Evolutionary conservation across 2,888 invertebrate genomes (phyloP), one percentile per base, ranked within the genome.

Genomic region (Acleris emargana): DNA sequence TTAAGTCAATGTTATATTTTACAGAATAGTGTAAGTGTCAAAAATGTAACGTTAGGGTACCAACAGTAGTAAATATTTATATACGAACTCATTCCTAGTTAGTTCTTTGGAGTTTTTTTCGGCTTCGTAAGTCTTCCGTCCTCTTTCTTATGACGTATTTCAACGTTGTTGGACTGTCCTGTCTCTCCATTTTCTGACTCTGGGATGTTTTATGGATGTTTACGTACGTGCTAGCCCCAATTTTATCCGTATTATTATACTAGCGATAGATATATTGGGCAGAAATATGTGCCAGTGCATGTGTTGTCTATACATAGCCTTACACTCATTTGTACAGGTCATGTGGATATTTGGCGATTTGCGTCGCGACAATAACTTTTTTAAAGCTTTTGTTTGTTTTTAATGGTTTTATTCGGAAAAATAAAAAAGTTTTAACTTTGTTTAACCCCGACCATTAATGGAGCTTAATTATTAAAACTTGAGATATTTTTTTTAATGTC

Each of bases 281-380:
- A 82, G 81, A 79, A 78, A 80, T 71, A 75, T 73, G 72, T 71
- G 69, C 71, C 68, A 73, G 75, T 84, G 77, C 83, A 74, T 47
- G 57, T 66, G 57, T 66, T 66, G 82, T 84, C 87, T 87, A 86
- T 89, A 86, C 87, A 87, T 86, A 86, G 79, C 77, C 74, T 78
- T 83, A 81, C 80, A 75, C 74, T 73, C 68, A 67, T 69, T 83
- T 91, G 91, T 92, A 88, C 89, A 89, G 92, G 92, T 92, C 88
- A 92, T 92, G 92, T 92, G 92, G 92, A 92, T 92, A 91, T 92
- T 92, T 91, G 86, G 91, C 92, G 92, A 91, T 90, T 84, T 82
- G 86, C 85, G 88, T 88, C 88, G 88, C 86, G 88, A 80, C 78
- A 50, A 5, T 59, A 55, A 54, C 47, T 72, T 78, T 76, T 84